Percentiles rank a stretch among this genome's conserved stretches.
Conservation (phyloP, 2,113 vertebrate genomes). For the Clarias batrachus region DNA sequence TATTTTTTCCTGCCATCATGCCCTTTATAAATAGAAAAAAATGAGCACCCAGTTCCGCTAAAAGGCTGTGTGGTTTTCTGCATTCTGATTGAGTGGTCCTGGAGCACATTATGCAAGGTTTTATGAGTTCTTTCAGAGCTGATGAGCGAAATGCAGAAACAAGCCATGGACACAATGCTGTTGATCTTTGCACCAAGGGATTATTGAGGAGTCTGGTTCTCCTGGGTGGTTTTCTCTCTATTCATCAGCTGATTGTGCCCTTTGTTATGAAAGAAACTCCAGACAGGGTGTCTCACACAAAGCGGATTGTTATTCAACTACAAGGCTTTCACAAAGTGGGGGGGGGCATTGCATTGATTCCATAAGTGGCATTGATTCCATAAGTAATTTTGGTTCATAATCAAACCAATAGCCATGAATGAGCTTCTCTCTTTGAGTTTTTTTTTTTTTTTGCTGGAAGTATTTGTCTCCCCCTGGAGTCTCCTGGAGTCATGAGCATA, state of each 20-base stretch:
- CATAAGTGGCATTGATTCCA: background rate
- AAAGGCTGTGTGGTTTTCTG: background rate
- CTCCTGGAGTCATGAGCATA: constrained; percentile 21
- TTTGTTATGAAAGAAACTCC: constrained; percentile 15
- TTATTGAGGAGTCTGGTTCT: constrained; percentile 37
- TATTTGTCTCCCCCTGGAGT: constrained; percentile 37
- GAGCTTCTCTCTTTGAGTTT: background rate
- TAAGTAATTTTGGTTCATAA: constrained; percentile 1
- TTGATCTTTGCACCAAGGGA: constrained; percentile 44
- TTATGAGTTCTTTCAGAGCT: constrained; percentile 30
- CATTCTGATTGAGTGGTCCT: background rate
- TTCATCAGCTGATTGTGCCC: constrained; percentile 14
- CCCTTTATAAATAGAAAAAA: constrained; percentile 4
- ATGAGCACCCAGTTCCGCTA: constrained; percentile 28
- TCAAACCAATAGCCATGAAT: background rate
- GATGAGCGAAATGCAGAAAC: constrained; percentile 13
- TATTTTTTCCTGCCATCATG: constrained; percentile 41
- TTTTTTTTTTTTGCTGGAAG: background rate
- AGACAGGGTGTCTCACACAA: constrained; percentile 34
- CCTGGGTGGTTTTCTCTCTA: constrained; percentile 17
- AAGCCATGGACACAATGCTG: constrained; percentile 22
- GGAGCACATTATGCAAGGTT: constrained; percentile 33
- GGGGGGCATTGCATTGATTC: background rate
- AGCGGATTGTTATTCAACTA: constrained; percentile 38
- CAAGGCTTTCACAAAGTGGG: background rate